phyloP scores from a whole-genome alignment of 2,113 vertebrate species.

The Rhinopomastus cyanomelas region DNA sequence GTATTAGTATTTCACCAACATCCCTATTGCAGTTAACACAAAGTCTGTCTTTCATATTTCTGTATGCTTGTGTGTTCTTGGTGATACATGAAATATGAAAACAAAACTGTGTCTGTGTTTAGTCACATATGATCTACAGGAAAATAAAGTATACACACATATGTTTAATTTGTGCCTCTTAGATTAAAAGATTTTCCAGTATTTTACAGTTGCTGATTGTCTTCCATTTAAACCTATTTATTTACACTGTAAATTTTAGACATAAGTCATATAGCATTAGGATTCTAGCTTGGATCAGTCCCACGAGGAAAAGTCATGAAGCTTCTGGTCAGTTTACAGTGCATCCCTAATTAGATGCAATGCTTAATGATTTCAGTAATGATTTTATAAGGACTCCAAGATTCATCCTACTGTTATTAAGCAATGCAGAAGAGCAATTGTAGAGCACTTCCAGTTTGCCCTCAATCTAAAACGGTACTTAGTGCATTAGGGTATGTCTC shows the following conservation, averaged over 20 bases:
- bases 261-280: background rate
- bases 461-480: background rate
- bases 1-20: background rate
- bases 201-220: background rate
- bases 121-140: background rate
- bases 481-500: slow-evolving; percentile 19
- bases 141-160: background rate
- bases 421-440: slow-evolving; percentile 1
- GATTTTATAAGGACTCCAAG: slow-evolving; percentile 1
- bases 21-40: background rate
- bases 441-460: background rate
- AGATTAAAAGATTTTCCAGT: background rate
- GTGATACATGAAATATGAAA: background rate
- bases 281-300: slow-evolving; percentile 26
- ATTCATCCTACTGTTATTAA: slow-evolving; percentile 15
- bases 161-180: background rate
- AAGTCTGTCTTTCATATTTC: background rate
- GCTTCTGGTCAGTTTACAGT: slow-evolving; percentile 21
- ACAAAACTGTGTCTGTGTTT: background rate
- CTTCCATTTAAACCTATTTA: background rate
- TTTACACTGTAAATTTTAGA: slow-evolving; percentile 11
- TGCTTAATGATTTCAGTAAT: slow-evolving; percentile 38
- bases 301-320: slow-evolving; percentile 4
- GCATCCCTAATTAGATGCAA: slow-evolving; percentile 14
- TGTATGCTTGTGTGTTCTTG: background rate